Base-by-base conservation (phyloP, 2,113 vertebrate genomes). In the Microcebus ravelobensis region DNA sequence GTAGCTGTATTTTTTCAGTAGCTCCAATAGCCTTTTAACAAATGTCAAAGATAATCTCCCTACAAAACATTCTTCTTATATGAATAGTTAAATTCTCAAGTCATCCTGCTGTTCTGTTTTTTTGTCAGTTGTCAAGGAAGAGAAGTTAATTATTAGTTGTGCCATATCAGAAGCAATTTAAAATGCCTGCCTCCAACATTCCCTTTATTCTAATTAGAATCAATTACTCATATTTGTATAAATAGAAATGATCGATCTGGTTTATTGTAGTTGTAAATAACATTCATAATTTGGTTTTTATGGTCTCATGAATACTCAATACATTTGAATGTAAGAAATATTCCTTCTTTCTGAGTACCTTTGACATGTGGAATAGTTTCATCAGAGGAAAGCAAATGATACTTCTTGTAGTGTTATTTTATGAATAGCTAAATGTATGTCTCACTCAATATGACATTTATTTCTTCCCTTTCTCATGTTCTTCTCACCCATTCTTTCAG, bases 71-170 rank as follows among this genome's bases (percentile, higher is more conserved):
- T 84, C 92, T 97, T n/a, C 5, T 96, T 98, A 96, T 97, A 96
- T 97, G 87, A 96, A 86, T 93, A 97, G 93, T 98, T 98, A 91
- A 95, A 96, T 97, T 98, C 95, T 91, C 87, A 96, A 65, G 92
- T 98, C 93, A 87, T 57, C 0, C 0, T 81, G 63, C 86, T 96
- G 90, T 29, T 63, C 61, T 63, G 93, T 76, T n/a, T 42, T 94
- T 95, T 95, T 96, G 87, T 96, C 93, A 84, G 42, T 93, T 80
- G n/a, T 90, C 81, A 97, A 90, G 90, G n/a, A 61, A 94, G 68
- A 98, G 97, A 98, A 98, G 86, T 98, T 98, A 98, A 97, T 98
- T 98, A 98, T 97, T 97, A 96, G 77, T 79, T 84, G 39, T 93
- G 59, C 61, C 70, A 68, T 92, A 97, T 92, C 71, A 95, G 91